phyloP scores from a whole-genome alignment of 2,888 invertebrate genomes.

The Anaspis maculata region DNA sequence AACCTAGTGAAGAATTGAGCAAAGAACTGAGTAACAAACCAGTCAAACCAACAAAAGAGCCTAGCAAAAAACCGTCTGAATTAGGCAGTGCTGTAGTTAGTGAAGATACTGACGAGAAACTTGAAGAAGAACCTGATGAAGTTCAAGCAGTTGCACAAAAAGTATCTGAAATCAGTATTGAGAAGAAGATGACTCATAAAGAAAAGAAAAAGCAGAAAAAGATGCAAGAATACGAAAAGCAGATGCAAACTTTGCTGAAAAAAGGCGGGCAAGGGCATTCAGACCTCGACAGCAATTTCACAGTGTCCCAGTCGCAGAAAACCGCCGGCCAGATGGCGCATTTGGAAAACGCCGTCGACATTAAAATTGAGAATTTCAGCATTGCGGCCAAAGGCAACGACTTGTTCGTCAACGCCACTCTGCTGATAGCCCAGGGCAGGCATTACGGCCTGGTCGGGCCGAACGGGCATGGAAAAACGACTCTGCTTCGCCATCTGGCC shows the following conservation, averaged over 20 bases:
- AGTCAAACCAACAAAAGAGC: constrained; percentile 7
- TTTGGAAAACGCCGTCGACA: constrained; percentile 90
- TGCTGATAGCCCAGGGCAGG: constrained; percentile 87
- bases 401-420: constrained; percentile 89
- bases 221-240: constrained; percentile 79
- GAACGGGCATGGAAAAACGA: constrained; percentile 98
- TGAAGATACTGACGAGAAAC: constrained; percentile 8
- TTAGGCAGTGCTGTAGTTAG: constrained; percentile 11
- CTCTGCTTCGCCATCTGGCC: constrained; percentile 86
- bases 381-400: constrained; percentile 97
- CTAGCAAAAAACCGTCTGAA: constrained; percentile 5
- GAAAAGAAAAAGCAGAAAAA: constrained; percentile 89
- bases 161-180: constrained; percentile 9
- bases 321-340: constrained; percentile 68
- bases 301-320: constrained; percentile 80
- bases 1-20: constrained; percentile 1
- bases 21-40: constrained; percentile 5
- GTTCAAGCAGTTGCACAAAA: constrained; percentile 11
- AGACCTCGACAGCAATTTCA: constrained; percentile 88
- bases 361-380: constrained; percentile 97
- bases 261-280: constrained; percentile 86
- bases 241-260: constrained; percentile 75
- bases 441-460: constrained; percentile 98
- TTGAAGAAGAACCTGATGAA: constrained; percentile 6
- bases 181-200: constrained; percentile 79